Conservation (phyloP, 1,140 invertebrate species). For the Lineus longissimus region DNA sequence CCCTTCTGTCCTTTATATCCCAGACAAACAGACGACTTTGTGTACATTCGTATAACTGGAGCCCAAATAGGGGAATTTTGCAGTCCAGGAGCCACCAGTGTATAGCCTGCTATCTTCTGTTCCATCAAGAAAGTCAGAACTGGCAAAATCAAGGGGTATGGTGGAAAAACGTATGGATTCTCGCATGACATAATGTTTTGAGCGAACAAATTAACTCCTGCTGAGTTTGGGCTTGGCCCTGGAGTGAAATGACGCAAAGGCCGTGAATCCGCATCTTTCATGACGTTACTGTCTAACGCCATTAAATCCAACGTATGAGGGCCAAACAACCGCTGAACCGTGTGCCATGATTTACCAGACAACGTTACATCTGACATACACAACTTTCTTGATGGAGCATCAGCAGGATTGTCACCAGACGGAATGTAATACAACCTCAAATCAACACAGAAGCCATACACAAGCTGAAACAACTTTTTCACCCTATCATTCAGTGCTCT, state of each 20-base stretch:
- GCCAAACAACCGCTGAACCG: background rate
- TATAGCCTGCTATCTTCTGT: background rate
- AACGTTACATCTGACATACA: background rate
- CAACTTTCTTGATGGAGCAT: background rate
- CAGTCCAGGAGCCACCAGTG: background rate
- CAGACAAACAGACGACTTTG: background rate
- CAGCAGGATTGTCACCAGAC: background rate
- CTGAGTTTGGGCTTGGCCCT: background rate
- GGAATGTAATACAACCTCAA: background rate
- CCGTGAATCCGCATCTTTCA: background rate
- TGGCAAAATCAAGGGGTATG: background rate
- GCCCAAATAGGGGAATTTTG: background rate
- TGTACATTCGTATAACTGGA: background rate
- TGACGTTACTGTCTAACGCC: background rate
- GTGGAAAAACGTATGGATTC: conserved; percentile 15
- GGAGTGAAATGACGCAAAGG: background rate
- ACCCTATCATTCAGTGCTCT: background rate
- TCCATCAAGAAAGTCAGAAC: background rate
- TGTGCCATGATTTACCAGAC: background rate
- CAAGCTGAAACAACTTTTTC: background rate
- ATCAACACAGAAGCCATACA: background rate
- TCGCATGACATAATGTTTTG: background rate
- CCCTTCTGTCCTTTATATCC: conserved; percentile 1
- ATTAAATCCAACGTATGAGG: background rate
- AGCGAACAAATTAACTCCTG: conserved; percentile 9